A percentile compares a stretch with the other conserved stretches of the same genome.
Evolutionary conservation across 2,113 vertebrate species (phyloP).

Genomic region (Pygoscelis antarcticus): DNA sequence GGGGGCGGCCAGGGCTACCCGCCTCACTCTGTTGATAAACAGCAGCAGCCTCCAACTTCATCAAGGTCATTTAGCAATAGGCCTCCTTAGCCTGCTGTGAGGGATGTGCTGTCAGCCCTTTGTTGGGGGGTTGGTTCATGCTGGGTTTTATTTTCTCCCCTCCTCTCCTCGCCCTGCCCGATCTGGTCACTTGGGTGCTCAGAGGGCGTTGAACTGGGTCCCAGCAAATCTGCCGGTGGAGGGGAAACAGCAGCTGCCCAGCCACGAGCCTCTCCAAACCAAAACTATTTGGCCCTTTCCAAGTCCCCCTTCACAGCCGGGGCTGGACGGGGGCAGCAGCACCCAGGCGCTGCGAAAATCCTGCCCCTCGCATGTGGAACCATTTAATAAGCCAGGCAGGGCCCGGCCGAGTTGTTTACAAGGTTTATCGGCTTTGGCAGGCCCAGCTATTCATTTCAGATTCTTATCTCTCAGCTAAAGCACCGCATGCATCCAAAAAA

Average conservation of each 20-base stretch:
- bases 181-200: not conserved
- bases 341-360: rapidly evolving
- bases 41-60: not conserved
- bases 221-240: not conserved
- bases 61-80: not conserved
- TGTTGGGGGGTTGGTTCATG: not conserved
- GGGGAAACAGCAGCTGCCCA: not conserved
- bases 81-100: not conserved
- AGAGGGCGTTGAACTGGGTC: not conserved
- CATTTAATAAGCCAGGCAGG: not conserved
- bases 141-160: not conserved
- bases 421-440: not conserved
- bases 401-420: not conserved
- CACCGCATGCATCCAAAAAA: not conserved
- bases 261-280: not conserved
- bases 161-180: not conserved
- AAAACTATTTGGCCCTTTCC: not conserved
- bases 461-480: not conserved
- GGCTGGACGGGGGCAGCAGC: not conserved
- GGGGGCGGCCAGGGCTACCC: not conserved
- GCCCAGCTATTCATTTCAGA: not conserved
- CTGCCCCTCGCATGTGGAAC: not conserved
- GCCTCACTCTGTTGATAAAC: not conserved
- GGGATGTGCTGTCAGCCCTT: not conserved
- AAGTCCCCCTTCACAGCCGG: rapidly evolving